Conservation (phyloP, 37 sponge, comb jelly and placozoan genomes). For the Spongilla lacustris region DNA sequence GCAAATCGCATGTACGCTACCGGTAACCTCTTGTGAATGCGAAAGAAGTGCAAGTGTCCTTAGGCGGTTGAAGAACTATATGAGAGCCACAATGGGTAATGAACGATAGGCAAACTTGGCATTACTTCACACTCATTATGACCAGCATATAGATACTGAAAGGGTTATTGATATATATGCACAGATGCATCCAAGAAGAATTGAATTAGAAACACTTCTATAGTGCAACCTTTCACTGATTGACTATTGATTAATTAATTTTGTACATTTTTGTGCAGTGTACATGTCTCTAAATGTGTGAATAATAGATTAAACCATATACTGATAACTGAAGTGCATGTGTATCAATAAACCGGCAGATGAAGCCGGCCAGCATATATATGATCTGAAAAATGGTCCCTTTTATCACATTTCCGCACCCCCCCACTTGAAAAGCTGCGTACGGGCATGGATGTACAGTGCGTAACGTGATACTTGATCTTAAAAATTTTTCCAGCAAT, state of each 20-base stretch:
- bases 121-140: slow-evolving; percentile 14
- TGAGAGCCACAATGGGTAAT: slow-evolving; percentile 50
- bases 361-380: no score
- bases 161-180: not conserved
- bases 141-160: not conserved
- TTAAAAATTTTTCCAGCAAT: no score
- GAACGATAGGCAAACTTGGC: not conserved
- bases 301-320: no score
- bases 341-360: no score
- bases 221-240: not conserved
- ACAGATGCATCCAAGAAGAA: not conserved
- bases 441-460: no score
- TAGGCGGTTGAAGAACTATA: slow-evolving; percentile 35
- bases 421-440: no score
- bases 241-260: not conserved
- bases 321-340: no score
- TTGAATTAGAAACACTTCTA: not conserved
- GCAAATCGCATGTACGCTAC: slow-evolving; percentile 51
- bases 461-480: no score
- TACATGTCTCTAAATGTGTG: no score
- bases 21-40: slow-evolving; percentile 57
- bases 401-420: no score
- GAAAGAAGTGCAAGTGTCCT: slow-evolving; percentile 55
- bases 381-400: no score
- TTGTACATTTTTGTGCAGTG: no score